These are phyloP conservation scores for Thaleichthys pacificus DNA, from an alignment of 2,797 vertebrate species.

Conservation along the genomic window DNA sequence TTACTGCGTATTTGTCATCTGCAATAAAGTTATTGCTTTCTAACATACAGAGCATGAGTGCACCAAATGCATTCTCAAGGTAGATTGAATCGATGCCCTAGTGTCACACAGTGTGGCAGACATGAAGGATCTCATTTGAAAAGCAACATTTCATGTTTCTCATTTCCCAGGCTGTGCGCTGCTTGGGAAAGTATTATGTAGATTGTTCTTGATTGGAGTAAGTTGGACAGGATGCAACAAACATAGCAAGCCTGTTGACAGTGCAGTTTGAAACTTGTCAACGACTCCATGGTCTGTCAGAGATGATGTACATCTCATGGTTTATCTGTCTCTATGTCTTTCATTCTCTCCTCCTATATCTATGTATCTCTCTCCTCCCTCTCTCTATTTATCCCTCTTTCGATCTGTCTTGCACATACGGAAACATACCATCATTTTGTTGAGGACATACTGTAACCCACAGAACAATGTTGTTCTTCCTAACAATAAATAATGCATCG, in stretches of 20 bases:
- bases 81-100: no score
- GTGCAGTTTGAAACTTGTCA: no score
- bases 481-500: constrained; percentile 2
- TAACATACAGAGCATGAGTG: no score
- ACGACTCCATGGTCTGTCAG: no score
- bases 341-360: background rate
- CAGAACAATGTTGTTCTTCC: constrained; percentile 16
- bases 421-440: background rate
- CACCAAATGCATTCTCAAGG: no score
- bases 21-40: no score
- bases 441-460: background rate
- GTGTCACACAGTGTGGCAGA: background rate
- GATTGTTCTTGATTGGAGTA: no score
- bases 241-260: no score
- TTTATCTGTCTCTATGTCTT: background rate
- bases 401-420: background rate
- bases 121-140: background rate
- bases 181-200: no score
- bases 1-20: no score
- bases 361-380: background rate
- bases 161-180: no score
- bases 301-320: background rate
- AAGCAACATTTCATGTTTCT: background rate
- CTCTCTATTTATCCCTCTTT: constrained; percentile 18
- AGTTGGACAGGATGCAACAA: no score